phyloP scores from a whole-genome alignment of 2,113 vertebrate genomes.

The Thalassarche chlororhynchos region DNA sequence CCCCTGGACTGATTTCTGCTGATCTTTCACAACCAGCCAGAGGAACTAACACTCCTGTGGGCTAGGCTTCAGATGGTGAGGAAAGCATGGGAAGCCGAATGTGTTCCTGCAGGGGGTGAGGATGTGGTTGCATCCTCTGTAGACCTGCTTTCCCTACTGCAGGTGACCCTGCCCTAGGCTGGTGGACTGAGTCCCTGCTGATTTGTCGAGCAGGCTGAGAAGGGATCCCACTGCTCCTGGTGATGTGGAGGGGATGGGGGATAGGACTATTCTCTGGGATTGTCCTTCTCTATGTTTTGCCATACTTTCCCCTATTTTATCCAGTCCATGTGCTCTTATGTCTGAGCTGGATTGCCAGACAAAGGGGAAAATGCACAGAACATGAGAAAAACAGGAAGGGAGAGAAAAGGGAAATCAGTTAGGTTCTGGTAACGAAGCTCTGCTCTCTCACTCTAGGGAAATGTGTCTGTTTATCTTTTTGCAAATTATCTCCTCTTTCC shows the following conservation, averaged over 20 bases:
- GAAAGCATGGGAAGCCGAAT: not conserved
- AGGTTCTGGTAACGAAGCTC: not conserved
- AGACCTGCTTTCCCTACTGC: not conserved
- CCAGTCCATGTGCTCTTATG: not conserved
- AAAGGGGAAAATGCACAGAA: not conserved
- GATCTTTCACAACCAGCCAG: not conserved
- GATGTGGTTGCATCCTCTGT: not conserved
- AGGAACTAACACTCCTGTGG: not conserved
- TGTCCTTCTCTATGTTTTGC: not conserved
- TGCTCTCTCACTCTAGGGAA: not conserved
- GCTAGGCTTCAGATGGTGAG: not conserved
- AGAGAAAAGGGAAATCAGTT: not conserved
- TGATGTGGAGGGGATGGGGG: not conserved
- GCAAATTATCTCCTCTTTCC: not conserved
- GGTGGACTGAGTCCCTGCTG: not conserved
- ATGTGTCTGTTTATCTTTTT: not conserved
- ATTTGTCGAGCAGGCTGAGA: not conserved
- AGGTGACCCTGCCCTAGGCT: not conserved
- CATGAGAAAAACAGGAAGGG: not conserved
- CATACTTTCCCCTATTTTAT: not conserved
- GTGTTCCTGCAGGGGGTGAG: not conserved
- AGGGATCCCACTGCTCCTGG: not conserved
- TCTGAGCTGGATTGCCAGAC: not conserved
- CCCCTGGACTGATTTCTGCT: not conserved
- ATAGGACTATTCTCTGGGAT: not conserved